These are phyloP conservation scores for Oryctes rhinoceros DNA, from an alignment of 1,140 invertebrate genomes.

Conservation along the genomic window DNA sequence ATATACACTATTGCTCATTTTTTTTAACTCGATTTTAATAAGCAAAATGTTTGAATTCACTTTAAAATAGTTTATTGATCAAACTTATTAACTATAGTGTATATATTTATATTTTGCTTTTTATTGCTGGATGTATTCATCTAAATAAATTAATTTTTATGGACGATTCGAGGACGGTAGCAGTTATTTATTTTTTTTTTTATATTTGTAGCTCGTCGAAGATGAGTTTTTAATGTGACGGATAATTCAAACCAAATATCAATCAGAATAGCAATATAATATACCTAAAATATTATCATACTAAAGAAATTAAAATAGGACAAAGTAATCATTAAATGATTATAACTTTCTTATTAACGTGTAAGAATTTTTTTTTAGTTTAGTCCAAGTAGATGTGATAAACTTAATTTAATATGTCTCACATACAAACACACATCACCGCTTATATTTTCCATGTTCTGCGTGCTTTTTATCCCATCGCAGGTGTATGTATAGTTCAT, in stretches of 20 bases:
- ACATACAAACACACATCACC: background rate
- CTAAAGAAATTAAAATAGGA: background rate
- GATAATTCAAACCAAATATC: slow-evolving; percentile 42
- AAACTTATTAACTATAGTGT: too few species aligned
- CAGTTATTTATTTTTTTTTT: background rate
- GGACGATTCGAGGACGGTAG: background rate
- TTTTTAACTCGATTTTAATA: too few species aligned
- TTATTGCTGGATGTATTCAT: too few species aligned
- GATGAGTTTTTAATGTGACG: background rate
- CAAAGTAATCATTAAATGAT: background rate
- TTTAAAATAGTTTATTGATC: too few species aligned
- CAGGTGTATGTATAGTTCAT: too few species aligned
- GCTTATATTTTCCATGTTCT: background rate
- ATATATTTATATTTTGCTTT: too few species aligned
- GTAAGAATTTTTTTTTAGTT: slow-evolving; percentile 23
- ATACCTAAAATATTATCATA: background rate
- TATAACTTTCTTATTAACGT: background rate
- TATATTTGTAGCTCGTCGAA: too few species aligned
- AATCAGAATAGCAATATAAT: slow-evolving; percentile 44
- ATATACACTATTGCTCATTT: too few species aligned
- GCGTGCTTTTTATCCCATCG: background rate
- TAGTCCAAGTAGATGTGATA: slow-evolving; percentile 44
- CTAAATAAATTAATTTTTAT: background rate
- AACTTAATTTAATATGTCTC: slow-evolving; percentile 33
- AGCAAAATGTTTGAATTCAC: too few species aligned